phyloP scores from a whole-genome alignment of 2,797 vertebrate genomes.

The Macropus fuliginosus region DNA sequence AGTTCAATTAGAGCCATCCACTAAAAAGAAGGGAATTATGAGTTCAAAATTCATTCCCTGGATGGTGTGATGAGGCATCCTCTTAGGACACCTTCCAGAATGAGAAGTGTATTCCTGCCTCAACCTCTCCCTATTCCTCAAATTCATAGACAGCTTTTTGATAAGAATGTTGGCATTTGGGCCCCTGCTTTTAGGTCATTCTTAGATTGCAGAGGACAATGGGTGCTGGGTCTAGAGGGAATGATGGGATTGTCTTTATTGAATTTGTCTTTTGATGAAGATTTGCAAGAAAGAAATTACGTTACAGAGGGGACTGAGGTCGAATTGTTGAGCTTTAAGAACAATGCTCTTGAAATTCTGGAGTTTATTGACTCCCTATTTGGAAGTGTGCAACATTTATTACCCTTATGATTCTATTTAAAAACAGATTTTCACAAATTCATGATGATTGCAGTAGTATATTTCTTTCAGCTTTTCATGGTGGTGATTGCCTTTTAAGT shows the following conservation, averaged over 20 bases:
- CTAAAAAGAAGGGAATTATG: slow-evolving; percentile 2
- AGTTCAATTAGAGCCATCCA: neutral
- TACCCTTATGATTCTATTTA: neutral
- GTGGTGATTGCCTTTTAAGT: neutral
- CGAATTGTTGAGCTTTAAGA: neutral
- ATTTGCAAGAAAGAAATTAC: neutral
- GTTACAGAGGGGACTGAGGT: no score
- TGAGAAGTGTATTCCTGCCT: neutral
- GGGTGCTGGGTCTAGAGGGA: no score
- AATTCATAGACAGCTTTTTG: neutral
- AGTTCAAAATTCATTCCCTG: neutral
- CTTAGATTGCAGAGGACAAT: no score
- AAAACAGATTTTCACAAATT: slow-evolving; percentile 35
- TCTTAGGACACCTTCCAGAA: neutral
- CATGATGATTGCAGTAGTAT: slow-evolving; percentile 55
- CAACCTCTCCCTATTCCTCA: neutral
- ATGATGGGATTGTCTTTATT: neutral
- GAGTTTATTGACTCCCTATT: slow-evolving; percentile 40
- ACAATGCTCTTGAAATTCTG: slow-evolving; percentile 14
- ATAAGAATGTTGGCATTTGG: no score
- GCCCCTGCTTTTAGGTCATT: no score
- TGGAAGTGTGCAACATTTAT: neutral
- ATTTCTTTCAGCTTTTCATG: slow-evolving; percentile 16
- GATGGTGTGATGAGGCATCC: neutral
- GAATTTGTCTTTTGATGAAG: neutral